Evolutionary conservation across 2,888 invertebrate species (phyloP), one percentile per base, ranked within the genome.

Genomic region (Thymelicus sylvestris): DNA sequence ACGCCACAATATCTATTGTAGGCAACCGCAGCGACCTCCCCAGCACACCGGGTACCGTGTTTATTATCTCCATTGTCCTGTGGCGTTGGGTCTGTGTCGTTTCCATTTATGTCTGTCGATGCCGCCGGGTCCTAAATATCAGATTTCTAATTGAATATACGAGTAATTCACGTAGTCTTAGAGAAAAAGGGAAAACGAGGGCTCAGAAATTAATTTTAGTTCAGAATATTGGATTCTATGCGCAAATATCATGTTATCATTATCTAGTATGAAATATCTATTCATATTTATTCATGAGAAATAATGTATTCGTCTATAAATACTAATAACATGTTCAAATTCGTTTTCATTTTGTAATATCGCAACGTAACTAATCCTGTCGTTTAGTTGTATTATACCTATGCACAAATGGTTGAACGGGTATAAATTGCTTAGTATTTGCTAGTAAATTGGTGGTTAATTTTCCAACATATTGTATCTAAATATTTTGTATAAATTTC

Each of bases 21-120:
- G 66, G 99, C 99, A 73, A 98, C 96, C 76, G 98, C 99, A 52
- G 99, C 98, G 10, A 99, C 99, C 94, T 99, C 99, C 39, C 99
- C 99, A 38, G 99, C 99, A 89, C 99, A 99, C 79, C 99, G 95
- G 74, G 99, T 99, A 61, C 99, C 99, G 88, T 99, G 99, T 95
- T 99, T 99, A 95, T 99, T 99, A 92, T 99, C 99, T 50, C 98
- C 98, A 93, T 99, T 98, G 94, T 99, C 98, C 89, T 98, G 97
- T 15, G 99, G 99, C 95, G 98, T 98, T 55, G 99, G 99, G 93
- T 99, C 99, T 79, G 97, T 97, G 90, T 99, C 99, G 89, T 98
- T 98, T 82, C 97, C 98, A 88, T 99, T 99, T 88, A 99, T 98
- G 91, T 99, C 99, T 64, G 97, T 98, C 82, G 99, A 99, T 72